Conservation (phyloP, 2,888 invertebrate species). For the Notocelia uddmanniana region DNA sequence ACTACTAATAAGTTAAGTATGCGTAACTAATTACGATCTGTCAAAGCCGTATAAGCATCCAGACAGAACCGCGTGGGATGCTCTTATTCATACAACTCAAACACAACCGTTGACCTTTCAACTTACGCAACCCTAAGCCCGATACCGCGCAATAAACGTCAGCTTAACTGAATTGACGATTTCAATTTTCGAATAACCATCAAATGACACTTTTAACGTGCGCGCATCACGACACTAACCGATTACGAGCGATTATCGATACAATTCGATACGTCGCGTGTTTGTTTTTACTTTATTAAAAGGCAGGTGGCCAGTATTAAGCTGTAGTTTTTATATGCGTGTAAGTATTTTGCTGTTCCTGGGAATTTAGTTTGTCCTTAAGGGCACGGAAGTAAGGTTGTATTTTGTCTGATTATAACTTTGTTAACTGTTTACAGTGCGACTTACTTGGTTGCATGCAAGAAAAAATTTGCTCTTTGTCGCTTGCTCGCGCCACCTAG, state of each 20-base stretch:
- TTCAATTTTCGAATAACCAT: constrained; percentile 67
- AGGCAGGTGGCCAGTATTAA: constrained; percentile 59
- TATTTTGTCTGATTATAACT: constrained; percentile 24
- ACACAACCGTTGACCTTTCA: constrained; percentile 42
- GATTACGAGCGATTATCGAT: constrained; percentile 65
- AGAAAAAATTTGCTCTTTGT: constrained; percentile 44
- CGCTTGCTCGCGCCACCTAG: constrained; percentile 40
- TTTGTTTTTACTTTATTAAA: constrained; percentile 57
- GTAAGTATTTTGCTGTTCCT: constrained; percentile 13
- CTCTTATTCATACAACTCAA: constrained; percentile 37
- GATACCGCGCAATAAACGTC: constrained; percentile 49
- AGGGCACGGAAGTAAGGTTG: background rate
- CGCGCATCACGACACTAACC: constrained; percentile 66
- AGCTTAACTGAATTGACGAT: constrained; percentile 56
- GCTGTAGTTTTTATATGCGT: constrained; percentile 43
- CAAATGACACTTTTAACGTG: constrained; percentile 63
- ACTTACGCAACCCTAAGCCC: constrained; percentile 38
- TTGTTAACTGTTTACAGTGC: constrained; percentile 6
- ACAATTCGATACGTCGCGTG: constrained; percentile 73
- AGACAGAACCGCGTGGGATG: constrained; percentile 31
- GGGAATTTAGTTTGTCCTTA: constrained; percentile 5
- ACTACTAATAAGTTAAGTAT: constrained; percentile 8
- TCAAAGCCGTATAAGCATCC: background rate
- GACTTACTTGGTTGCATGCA: constrained; percentile 35
- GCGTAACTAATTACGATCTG: constrained; percentile 26